phyloP scores from a whole-genome alignment of 2,888 invertebrate species.

The Willowsia nigromaculata region DNA sequence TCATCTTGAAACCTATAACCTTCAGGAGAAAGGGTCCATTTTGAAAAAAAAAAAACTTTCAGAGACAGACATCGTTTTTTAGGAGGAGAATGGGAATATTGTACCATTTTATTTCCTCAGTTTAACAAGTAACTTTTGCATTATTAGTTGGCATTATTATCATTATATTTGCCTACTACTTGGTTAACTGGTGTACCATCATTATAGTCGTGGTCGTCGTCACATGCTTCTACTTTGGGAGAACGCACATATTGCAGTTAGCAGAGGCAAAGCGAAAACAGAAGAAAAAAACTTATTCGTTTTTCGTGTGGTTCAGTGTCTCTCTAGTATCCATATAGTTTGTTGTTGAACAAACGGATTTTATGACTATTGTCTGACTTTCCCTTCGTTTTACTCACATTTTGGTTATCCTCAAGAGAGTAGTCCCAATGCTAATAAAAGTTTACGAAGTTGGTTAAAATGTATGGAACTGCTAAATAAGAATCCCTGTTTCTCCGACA shows the following conservation, averaged over 20 bases:
- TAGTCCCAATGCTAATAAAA: constrained; percentile 58
- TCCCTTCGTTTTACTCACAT: constrained; percentile 40
- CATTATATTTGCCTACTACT: background rate
- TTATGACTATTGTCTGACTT: constrained; percentile 63
- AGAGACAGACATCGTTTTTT: background rate
- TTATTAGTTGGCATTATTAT: constrained; percentile 8
- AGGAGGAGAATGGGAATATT: constrained; percentile 4
- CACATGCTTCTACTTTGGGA: constrained; percentile 5
- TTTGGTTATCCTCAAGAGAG: constrained; percentile 59
- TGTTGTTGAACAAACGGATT: constrained; percentile 62
- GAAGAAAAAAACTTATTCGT: background rate
- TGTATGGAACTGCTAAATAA: constrained; percentile 40
- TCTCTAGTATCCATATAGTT: background rate
- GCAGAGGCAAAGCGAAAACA: background rate
- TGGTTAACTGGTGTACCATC: background rate
- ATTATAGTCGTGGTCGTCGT: background rate
- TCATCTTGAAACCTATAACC: background rate
- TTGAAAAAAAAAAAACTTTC: background rate
- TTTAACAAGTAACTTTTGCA: constrained; percentile 20
- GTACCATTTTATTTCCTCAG: constrained; percentile 6
- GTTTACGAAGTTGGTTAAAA: constrained; percentile 61
- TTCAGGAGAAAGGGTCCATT: background rate
- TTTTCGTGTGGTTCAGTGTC: background rate
- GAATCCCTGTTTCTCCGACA: background rate
- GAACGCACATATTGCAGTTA: background rate